Base-by-base conservation (phyloP, 53 echinoderm and acorn worm species). In the Zoroaster sp. region DNA sequence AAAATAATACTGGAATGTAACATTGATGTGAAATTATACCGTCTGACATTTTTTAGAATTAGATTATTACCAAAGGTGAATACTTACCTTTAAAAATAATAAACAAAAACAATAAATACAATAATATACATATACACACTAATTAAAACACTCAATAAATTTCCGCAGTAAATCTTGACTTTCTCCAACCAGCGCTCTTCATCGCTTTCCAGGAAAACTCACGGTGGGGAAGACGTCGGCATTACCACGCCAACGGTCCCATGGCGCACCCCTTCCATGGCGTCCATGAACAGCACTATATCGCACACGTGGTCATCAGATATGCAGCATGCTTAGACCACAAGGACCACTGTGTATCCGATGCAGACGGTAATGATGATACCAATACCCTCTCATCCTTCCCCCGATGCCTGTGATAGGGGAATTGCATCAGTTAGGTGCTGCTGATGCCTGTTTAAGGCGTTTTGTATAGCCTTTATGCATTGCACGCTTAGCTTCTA, bases 201-300 rank as follows among this genome's bases (percentile, higher is more conserved):
- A 28, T 10, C 10, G 28, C 21, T 25, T 15, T 59, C 10, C 1
- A 44, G 8, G 95, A 93, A n/a, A 59, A 91, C 89, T 2, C 95
- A 95, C 44, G 95, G 93, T 12, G 95, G 95, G 2, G 75, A 93
- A 44, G 95, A 95, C 75, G 95, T 95, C 23, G 91, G 91, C 41
- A 93, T 95, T 46, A n/a, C n/a, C 93, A 91, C 80, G 95, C 95
- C 67, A 88, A 68, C 20, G 95, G 95, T 5, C 95, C 95, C 9
- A 93, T 93, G 95, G 89, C 93, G 11, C 95, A 95, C 63, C 93
- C 93, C 15, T 86, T 93, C 87, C 93, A 95, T 47, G 95, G 95
- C 1, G 88, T 87, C 40, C 95, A 95, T 40, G 95, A 95, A 72
- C 95, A 95, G 87, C 89, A 88, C 76, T 95, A 95, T 37, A 91